Conservation (phyloP, 2,113 vertebrate genomes). For the Dendropsophus ebraccatus region DNA sequence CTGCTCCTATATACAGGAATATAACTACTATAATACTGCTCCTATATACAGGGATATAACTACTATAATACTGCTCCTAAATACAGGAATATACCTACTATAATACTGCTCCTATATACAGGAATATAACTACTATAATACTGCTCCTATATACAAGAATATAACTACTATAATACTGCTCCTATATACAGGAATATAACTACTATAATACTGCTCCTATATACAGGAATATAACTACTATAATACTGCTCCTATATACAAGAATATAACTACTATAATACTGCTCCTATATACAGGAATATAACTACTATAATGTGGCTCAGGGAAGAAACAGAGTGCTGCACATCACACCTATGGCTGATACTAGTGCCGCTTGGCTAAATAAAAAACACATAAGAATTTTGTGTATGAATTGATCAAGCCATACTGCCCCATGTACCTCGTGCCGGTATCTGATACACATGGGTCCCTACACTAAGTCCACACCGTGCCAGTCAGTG, state of each 20-base stretch:
- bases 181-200: neutral
- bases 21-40: neutral
- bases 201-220: neutral
- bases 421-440: no score
- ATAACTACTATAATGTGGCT: neutral
- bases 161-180: neutral
- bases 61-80: neutral
- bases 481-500: no score
- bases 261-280: constrained; percentile 14
- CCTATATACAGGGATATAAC: neutral
- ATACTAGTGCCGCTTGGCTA: no score
- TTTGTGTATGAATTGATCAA: no score
- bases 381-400: no score
- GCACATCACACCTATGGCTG: no score
- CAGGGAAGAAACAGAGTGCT: no score
- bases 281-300: neutral
- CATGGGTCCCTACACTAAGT: no score
- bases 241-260: constrained; percentile 1
- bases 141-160: neutral
- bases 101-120: neutral
- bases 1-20: neutral
- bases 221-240: neutral
- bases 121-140: constrained; percentile 4
- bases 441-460: no score
- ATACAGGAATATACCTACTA: constrained; percentile 1